A percentile compares a stretch with the other conserved stretches of the same genome.
Conservation (phyloP, 2,113 vertebrate genomes). For the Acinonyx jubatus region DNA sequence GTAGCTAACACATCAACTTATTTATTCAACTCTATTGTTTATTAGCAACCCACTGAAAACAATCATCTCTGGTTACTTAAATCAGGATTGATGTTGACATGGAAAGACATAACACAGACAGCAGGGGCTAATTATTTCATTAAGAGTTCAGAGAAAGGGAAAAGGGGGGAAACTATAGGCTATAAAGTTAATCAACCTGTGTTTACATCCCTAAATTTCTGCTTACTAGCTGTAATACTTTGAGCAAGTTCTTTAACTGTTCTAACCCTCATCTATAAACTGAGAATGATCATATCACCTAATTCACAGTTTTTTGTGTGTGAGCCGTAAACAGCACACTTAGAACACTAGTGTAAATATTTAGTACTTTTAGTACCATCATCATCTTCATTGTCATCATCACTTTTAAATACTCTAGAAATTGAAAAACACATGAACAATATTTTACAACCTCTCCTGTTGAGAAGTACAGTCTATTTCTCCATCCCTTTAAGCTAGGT, state of each 20-base stretch:
- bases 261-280: not conserved
- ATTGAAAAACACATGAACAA: not conserved
- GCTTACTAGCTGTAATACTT: not conserved
- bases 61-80: not conserved
- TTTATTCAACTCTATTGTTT: not conserved
- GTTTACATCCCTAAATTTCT: not conserved
- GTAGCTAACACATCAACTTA: not conserved
- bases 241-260: not conserved
- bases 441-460: not conserved
- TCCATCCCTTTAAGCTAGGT: not conserved
- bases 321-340: not conserved
- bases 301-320: not conserved
- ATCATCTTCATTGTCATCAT: not conserved
- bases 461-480: not conserved
- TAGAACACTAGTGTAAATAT: not conserved
- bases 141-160: not conserved
- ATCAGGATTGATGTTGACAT: not conserved
- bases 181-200: not conserved
- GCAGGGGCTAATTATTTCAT: not conserved
- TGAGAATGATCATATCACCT: not conserved
- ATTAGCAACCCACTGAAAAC: not conserved
- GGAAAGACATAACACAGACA: not conserved
- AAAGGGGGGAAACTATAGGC: not conserved
- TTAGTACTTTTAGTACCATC: not conserved
- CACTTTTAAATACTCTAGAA: not conserved